Conservation (phyloP, 2,113 vertebrate genomes). For the Acanthochromis polyacanthus region DNA sequence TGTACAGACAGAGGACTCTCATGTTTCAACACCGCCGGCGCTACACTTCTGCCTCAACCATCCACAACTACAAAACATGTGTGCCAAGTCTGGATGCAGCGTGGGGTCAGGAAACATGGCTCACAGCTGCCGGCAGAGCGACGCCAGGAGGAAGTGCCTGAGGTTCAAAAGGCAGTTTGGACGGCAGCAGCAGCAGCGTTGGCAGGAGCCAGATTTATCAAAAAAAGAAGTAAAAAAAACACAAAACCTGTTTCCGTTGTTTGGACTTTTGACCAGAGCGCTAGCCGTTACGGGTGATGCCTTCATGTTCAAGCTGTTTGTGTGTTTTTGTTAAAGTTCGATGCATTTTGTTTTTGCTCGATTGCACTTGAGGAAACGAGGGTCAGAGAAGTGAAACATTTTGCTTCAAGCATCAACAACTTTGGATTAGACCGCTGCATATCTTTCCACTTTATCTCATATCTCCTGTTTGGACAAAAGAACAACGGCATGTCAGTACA, state of each 20-base stretch:
- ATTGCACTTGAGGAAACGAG: constrained; percentile 72
- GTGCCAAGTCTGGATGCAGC: constrained; percentile 73
- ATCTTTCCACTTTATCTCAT: constrained; percentile 34
- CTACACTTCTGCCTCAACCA: constrained; percentile 41
- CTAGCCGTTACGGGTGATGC: constrained; percentile 50
- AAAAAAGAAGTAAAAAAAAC: background rate
- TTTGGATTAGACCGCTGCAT: constrained; percentile 34
- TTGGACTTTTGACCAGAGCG: constrained; percentile 42
- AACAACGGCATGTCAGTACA: constrained; percentile 17
- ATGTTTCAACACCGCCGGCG: constrained; percentile 31
- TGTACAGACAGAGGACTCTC: constrained; percentile 43
- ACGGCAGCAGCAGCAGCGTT: constrained; percentile 13
- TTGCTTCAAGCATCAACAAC: constrained; percentile 5
- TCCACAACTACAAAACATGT: constrained; percentile 25
- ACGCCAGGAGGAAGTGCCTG: constrained; percentile 81
- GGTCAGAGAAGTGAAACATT: constrained; percentile 43
- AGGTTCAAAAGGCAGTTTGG: constrained; percentile 55
- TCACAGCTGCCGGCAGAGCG: constrained; percentile 27
- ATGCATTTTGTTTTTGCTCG: constrained; percentile 45
- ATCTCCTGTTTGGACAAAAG: constrained; percentile 27
- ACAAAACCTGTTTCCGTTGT: constrained; percentile 7
- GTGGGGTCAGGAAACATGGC: constrained; percentile 25
- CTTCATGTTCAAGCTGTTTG: constrained; percentile 59
- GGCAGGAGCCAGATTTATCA: constrained; percentile 33
- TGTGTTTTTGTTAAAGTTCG: constrained; percentile 14